Percentiles rank a stretch among this genome's conserved stretches.
Evolutionary conservation across 92 coral and sea anemone genomes (phyloP).

Genomic region (Epizoanthus scotinus): DNA sequence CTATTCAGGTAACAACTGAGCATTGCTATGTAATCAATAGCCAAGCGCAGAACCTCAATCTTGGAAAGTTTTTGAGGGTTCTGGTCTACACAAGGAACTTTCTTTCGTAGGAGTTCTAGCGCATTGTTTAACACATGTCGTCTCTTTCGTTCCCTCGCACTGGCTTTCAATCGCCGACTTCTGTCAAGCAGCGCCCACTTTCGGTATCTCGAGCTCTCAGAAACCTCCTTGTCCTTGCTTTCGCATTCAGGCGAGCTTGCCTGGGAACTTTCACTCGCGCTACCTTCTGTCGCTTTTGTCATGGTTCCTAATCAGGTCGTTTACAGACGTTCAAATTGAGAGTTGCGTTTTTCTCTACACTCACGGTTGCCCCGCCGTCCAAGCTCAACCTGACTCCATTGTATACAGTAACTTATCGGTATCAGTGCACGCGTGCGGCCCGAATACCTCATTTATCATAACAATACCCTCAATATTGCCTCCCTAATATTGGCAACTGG

Average conservation of each 20-base stretch:
- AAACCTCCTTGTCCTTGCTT: conserved; percentile 53
- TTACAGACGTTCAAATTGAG: conserved; percentile 33
- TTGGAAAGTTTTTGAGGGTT: conserved; percentile 97
- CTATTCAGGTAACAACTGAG: conserved; percentile 88
- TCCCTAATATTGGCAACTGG: conserved; percentile 40
- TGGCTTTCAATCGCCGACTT: conserved; percentile 90
- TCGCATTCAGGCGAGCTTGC: conserved; percentile 56
- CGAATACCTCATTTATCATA: conserved; percentile 64
- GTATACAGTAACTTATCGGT: conserved; percentile 66
- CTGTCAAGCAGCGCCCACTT: conserved; percentile 96
- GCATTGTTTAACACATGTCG: conserved; percentile 96
- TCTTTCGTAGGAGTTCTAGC: conserved; percentile 83
- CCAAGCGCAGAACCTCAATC: conserved; percentile 89
- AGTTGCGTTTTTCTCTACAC: conserved; percentile 68
- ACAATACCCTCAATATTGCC: conserved; percentile 59
- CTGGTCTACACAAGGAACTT: conserved; percentile 96
- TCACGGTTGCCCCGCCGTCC: conserved; percentile 53
- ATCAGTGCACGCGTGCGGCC: conserved; percentile 76
- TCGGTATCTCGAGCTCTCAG: conserved; percentile 80
- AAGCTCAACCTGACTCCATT: conserved; percentile 49
- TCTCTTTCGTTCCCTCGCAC: conserved; percentile 92
- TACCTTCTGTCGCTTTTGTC: conserved; percentile 67
- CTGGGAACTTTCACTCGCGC: conserved; percentile 47
- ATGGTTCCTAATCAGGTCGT: conserved; percentile 28
- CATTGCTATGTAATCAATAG: conserved; percentile 94